Evolutionary conservation across 1,140 invertebrate species (phyloP).

Genomic region (Sinella curviseta): DNA sequence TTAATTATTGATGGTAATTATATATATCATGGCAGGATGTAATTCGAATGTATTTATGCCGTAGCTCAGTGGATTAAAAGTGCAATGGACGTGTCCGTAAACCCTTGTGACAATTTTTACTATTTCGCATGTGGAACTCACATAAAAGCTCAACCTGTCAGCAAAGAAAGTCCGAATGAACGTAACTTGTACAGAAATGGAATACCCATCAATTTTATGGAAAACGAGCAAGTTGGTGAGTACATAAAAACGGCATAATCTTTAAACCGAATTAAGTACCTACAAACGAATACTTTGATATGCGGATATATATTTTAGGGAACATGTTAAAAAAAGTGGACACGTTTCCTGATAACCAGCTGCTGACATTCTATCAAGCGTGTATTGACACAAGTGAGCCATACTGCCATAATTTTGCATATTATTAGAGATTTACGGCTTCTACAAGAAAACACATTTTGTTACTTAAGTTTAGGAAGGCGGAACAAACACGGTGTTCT

Average conservation of each 20-base stretch:
- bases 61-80: constrained; percentile 29
- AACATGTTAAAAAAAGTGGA: constrained; percentile 26
- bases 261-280: not conserved
- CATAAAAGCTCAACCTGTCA: constrained; percentile 83
- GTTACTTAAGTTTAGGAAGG: constrained; percentile 3
- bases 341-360: constrained; percentile 30
- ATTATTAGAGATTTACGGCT: not conserved
- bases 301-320: constrained; percentile 7
- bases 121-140: constrained; percentile 84
- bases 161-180: constrained; percentile 57
- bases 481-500: not conserved
- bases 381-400: constrained; percentile 30
- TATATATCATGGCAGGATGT: too few species aligned
- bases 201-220: constrained; percentile 21
- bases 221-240: constrained; percentile 14
- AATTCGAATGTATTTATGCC: not conserved
- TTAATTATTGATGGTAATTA: too few species aligned
- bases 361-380: constrained; percentile 35
- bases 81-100: constrained; percentile 74
- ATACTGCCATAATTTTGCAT: not conserved
- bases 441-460: not conserved
- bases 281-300: not conserved
- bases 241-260: not conserved
- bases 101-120: constrained; percentile 87
- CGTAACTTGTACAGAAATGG: not conserved